phyloP scores from a whole-genome alignment of 2,888 invertebrate species.

The Cosmorhoe ocellata region DNA sequence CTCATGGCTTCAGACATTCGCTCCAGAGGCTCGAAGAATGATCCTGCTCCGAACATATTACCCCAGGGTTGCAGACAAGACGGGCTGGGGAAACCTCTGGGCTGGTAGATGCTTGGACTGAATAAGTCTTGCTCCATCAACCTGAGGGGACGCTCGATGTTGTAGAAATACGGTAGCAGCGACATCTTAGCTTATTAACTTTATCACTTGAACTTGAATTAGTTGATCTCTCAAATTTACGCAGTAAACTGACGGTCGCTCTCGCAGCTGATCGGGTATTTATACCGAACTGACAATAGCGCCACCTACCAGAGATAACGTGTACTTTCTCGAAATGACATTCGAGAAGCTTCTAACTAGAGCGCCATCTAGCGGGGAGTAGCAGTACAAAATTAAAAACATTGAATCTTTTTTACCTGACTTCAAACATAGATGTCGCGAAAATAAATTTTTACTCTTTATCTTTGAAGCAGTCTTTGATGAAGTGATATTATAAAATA shows the following conservation, averaged over 20 bases:
- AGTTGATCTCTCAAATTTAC: constrained; percentile 27
- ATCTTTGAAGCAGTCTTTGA: too few species aligned
- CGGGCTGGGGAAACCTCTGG: constrained; percentile 40
- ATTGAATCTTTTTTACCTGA: background rate
- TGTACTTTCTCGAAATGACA: constrained; percentile 25
- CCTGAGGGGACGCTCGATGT: constrained; percentile 57
- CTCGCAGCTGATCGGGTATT: constrained; percentile 32
- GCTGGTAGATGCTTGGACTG: constrained; percentile 38
- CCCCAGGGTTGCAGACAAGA: too few species aligned
- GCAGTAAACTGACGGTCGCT: constrained; percentile 33
- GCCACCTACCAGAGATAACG: constrained; percentile 41
- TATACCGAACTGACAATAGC: constrained; percentile 39
- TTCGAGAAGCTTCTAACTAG: constrained; percentile 15
- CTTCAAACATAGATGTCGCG: constrained; percentile 3
- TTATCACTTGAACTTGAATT: constrained; percentile 18
- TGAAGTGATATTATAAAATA: too few species aligned
- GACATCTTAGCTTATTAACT: constrained; percentile 54
- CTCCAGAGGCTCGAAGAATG: constrained; percentile 51
- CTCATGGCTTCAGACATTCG: constrained; percentile 57
- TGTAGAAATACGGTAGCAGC: constrained; percentile 55
- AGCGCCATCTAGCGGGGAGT: constrained; percentile 52
- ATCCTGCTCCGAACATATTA: too few species aligned
- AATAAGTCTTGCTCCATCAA: constrained; percentile 63
- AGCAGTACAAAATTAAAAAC: constrained; percentile 33
- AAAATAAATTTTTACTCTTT: background rate